These are phyloP conservation scores for Zonotrichia albicollis DNA, from an alignment of 2,797 vertebrate species.

Conservation along the genomic window DNA sequence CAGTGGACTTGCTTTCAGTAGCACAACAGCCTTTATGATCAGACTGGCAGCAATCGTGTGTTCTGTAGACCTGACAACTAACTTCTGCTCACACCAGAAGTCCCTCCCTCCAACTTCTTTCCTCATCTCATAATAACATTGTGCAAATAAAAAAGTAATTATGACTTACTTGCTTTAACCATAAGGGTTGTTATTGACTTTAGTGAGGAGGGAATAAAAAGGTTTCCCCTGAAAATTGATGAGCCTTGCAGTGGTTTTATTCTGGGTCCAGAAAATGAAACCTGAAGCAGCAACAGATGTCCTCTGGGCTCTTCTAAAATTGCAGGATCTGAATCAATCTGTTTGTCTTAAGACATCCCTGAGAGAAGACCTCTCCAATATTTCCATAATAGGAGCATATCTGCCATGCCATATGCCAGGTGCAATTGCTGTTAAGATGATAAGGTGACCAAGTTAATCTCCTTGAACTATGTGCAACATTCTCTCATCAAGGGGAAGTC, in stretches of 20 bases:
- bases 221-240: not conserved
- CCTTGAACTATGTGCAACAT: not conserved
- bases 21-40: not conserved
- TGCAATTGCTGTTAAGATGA: not conserved
- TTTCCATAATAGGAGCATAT: not conserved
- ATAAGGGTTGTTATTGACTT: not conserved
- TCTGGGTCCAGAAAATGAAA: not conserved
- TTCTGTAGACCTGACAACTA: not conserved
- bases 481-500: not conserved
- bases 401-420: not conserved
- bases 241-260: not conserved
- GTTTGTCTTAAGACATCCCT: not conserved
- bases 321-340: not conserved
- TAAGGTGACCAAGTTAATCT: not conserved
- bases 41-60: not conserved
- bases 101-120: not conserved
- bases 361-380: not conserved
- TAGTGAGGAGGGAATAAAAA: not conserved
- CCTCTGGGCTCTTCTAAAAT: not conserved
- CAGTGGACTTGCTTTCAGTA: not conserved
- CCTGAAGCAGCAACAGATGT: not conserved
- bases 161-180: not conserved
- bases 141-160: not conserved
- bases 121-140: not conserved
- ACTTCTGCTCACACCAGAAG: not conserved